Conservation (phyloP, 2,888 invertebrate species). For the Lasioglossum oenotherae region DNA sequence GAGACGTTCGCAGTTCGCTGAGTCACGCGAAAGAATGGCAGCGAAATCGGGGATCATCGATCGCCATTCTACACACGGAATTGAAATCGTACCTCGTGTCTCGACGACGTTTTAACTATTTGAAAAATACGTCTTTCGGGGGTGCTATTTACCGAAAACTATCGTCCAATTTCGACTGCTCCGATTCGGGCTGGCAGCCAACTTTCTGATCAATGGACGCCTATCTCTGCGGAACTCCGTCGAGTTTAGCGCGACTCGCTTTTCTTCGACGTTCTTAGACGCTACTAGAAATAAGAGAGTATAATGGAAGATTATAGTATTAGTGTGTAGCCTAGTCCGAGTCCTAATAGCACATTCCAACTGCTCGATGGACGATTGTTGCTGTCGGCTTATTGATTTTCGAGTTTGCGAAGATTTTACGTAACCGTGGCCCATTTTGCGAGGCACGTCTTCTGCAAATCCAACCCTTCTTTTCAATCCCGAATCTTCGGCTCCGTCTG, state of each 20-base stretch:
- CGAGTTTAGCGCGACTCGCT: background rate
- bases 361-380: background rate
- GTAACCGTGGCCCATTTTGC: conserved; percentile 42
- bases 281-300: background rate
- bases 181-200: conserved; percentile 11
- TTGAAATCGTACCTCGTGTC: background rate
- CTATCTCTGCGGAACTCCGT: conserved; percentile 20
- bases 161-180: conserved; percentile 1
- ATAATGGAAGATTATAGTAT: conserved; percentile 13
- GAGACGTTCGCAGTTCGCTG: background rate
- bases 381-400: conserved; percentile 33
- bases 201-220: conserved; percentile 38
- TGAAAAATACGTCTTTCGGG: background rate
- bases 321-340: background rate
- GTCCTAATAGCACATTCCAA: background rate
- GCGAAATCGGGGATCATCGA: conserved; percentile 2
- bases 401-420: conserved; percentile 45
- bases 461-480: conserved; percentile 18
- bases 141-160: conserved; percentile 12
- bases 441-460: conserved; percentile 23
- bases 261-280: background rate
- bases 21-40: conserved; percentile 11
- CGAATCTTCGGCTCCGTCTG: conserved; percentile 20
- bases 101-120: conserved; percentile 4
- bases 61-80: background rate